Base-by-base conservation (phyloP, 1,140 invertebrate genomes). In the Cataglyphis hispanica region DNA sequence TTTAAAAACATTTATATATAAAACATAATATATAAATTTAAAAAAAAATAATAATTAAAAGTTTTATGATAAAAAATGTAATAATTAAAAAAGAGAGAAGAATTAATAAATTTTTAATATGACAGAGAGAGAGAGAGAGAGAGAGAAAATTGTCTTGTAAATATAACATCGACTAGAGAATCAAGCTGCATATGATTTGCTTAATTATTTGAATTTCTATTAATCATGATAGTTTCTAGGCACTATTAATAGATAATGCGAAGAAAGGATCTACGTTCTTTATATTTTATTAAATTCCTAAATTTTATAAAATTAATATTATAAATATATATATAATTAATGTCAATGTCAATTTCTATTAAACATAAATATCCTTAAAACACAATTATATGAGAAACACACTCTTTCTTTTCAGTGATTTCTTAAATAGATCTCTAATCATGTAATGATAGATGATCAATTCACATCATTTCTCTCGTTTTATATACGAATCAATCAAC, bases 191-290 rank as follows among this genome's bases (percentile, higher is more conserved):
- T 22, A 60, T 77, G 16, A 34, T 3, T n/a, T 31, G 6, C 1
- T 16, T 25, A 19, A 2, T 31, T 78, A 53, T 66, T 50, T 50
- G 31, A 50, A 77, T 19, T 66, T 64, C n/a, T n/a, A n/a, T 50
- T 43, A 77, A 50, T 34, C 22, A 10, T 19, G 53, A 43, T 63
- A 34, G 10, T 13, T 7, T 31, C 31, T 25, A 16, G 25, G 5
- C 37, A 22, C n/a, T 6, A 25, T 27, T 6, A 16, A 3, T 0
- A 19, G 8, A 34, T 22, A 58, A 22, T 19, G 37, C 8, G 10
- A 46, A 22, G 19, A 13, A 31, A 13, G 7, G 46, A n/a, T 64
- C 1, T 10, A n/a, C 40, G 10, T 10, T 43, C 10, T 43, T 43
- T 10, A 10, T 10, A 43, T 11, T 43, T 43, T 43, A 43, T 43